phyloP scores from a whole-genome alignment of 2,888 invertebrate genomes.

The Phortica magna region DNA sequence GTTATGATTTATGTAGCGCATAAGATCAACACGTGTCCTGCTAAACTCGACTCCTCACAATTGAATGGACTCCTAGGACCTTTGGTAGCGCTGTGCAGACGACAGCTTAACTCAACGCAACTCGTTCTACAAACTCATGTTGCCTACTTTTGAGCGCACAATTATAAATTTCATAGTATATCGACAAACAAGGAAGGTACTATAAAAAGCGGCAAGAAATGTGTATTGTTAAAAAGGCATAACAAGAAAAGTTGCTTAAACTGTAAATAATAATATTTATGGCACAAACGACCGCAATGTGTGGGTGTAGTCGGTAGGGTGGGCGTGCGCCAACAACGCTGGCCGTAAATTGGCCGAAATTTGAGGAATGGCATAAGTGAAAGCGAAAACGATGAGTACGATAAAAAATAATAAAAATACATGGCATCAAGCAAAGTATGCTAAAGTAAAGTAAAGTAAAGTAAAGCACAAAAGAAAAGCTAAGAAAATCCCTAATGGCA shows the following conservation, averaged over 20 bases:
- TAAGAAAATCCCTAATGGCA: constrained; percentile 51
- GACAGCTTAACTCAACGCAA: background rate
- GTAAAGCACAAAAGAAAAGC: constrained; percentile 16
- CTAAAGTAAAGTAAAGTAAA: background rate
- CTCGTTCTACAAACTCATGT: constrained; percentile 25
- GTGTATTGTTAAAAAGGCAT: background rate
- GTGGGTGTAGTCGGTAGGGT: too few relatives aligned
- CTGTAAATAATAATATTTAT: too few relatives aligned
- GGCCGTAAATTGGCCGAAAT: background rate
- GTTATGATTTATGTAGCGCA: constrained; percentile 62
- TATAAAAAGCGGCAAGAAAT: background rate
- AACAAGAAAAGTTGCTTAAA: too few relatives aligned
- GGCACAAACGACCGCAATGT: too few relatives aligned
- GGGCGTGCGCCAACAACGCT: background rate
- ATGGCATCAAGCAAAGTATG: background rate
- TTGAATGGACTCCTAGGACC: background rate
- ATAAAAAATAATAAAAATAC: constrained; percentile 7
- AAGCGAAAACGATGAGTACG: background rate
- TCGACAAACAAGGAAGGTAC: background rate
- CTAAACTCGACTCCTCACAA: background rate
- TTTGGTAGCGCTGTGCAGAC: background rate
- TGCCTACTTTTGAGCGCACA: background rate
- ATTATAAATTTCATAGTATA: background rate
- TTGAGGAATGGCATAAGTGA: background rate
- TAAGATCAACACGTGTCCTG: constrained; percentile 33